A percentile compares a stretch with the other conserved stretches of the same genome.
Evolutionary conservation across 2,888 invertebrate genomes (phyloP).

Genomic region (Iphiclides podalirius): DNA sequence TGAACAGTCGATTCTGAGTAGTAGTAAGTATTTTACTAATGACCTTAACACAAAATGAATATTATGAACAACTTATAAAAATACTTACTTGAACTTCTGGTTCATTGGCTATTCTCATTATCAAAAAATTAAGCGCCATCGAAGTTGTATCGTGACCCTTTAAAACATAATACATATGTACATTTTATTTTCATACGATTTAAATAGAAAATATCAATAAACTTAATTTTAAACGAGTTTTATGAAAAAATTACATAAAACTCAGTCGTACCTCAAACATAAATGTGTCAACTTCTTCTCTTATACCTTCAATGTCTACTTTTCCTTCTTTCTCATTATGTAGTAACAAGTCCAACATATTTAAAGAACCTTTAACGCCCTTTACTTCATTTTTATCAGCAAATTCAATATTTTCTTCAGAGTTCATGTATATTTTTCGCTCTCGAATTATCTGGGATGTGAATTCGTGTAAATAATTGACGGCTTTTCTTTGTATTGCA

Average conservation of each 20-base stretch:
- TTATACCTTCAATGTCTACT: conserved; percentile 79
- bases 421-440: conserved; percentile 33
- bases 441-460: conserved; percentile 73
- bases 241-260: too few relatives aligned
- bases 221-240: too few relatives aligned
- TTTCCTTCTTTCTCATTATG: conserved; percentile 77
- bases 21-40: conserved; percentile 25
- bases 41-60: not conserved
- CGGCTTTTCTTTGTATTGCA: conserved; percentile 32
- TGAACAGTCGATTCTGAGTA: conserved; percentile 18
- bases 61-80: too few relatives aligned
- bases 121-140: conserved; percentile 48
- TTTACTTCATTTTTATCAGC: conserved; percentile 35
- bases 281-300: conserved; percentile 86
- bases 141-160: conserved; percentile 75
- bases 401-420: conserved; percentile 20
- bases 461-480: conserved; percentile 70
- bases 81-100: conserved; percentile 54
- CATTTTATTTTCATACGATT: too few relatives aligned
- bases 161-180: too few relatives aligned
- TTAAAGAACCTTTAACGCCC: conserved; percentile 69
- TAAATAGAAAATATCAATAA: too few relatives aligned
- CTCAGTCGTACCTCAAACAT: conserved; percentile 85
- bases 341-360: conserved; percentile 83
- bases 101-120: conserved; percentile 66